Evolutionary conservation across 2,113 vertebrate species (phyloP).

Genomic region (Picathartes gymnocephalus): DNA sequence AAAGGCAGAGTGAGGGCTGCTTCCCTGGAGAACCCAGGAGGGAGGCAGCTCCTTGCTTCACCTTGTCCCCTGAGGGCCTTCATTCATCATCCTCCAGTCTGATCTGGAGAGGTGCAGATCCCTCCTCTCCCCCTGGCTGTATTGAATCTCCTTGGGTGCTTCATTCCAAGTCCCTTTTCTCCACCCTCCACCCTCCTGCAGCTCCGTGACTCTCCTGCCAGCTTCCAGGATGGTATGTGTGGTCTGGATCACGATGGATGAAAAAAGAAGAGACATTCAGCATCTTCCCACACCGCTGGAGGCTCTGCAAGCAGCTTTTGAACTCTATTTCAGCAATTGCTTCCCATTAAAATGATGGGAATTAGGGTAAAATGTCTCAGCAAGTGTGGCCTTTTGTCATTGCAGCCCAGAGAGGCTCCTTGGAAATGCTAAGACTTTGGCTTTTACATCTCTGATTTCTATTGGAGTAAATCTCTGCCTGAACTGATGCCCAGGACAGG

Average conservation of each 20-base stretch:
- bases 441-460: neutral
- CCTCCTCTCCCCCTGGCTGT: neutral
- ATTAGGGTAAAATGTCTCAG: neutral
- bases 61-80: neutral
- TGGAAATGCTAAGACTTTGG: neutral
- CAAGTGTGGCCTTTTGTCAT: neutral
- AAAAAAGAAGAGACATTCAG: neutral
- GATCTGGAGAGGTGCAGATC: neutral
- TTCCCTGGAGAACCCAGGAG: neutral
- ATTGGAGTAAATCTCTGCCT: neutral
- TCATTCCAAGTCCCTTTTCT: neutral
- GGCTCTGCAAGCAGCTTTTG: neutral
- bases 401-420: neutral
- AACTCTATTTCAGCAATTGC: neutral
- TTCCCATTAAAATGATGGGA: neutral
- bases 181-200: neutral
- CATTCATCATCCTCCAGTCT: neutral
- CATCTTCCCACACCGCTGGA: rapidly evolving
- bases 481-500: neutral
- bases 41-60: neutral
- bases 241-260: rapidly evolving
- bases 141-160: neutral
- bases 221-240: rapidly evolving
- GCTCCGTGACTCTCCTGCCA: neutral
- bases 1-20: neutral